Base-by-base conservation (phyloP, 2,113 vertebrate genomes). In the Python bivittatus region DNA sequence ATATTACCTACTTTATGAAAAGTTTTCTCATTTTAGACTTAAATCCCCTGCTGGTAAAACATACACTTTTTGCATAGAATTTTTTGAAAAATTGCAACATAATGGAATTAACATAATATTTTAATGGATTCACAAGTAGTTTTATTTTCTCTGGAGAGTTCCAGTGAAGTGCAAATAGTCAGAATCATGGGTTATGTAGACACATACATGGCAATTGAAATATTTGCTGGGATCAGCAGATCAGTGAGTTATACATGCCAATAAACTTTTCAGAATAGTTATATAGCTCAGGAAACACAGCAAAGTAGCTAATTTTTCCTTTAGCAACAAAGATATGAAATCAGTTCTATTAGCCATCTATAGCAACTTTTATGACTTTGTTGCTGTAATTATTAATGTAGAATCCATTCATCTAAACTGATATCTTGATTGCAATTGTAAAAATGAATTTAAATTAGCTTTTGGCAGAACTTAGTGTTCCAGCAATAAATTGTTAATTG, bases 81-180 rank as follows among this genome's bases (percentile, higher is more conserved):
- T 90, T 95, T 96, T 96, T 72, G 91, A 90, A 94, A 68, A 92
- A 95, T 95, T 96, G 95, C 96, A 95, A 95, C 92, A 92, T 52
- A 94, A 95, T 90, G 64, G 94, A 95, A 95, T 90, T 79, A 94
- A 95, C 83, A 7, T 25, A 92, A 38, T 0, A 0, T 42, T 91
- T 95, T 93, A 93, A 92, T 84, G 90, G 53, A 22, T 95, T 95
- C 93, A 27, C 11, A 83, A 93, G 44, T 53, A 6, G 68, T 94
- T 96, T 94, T 0, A 2, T 83, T 95, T 93, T 95, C 61, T 48
- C 92, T 72, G 13, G 4, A 90, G 57, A 89, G 92, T 33, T 68
- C 93, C 91, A 93, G 84, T 90, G 92, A 93, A 92, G 88, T 53
- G 91, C 0, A 0, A 48, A 2, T 0, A 3, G 33, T 0, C 1